Evolutionary conservation across 1,140 invertebrate genomes (phyloP), one percentile per base, ranked within the genome.

Genomic region (Idris sp.): DNA sequence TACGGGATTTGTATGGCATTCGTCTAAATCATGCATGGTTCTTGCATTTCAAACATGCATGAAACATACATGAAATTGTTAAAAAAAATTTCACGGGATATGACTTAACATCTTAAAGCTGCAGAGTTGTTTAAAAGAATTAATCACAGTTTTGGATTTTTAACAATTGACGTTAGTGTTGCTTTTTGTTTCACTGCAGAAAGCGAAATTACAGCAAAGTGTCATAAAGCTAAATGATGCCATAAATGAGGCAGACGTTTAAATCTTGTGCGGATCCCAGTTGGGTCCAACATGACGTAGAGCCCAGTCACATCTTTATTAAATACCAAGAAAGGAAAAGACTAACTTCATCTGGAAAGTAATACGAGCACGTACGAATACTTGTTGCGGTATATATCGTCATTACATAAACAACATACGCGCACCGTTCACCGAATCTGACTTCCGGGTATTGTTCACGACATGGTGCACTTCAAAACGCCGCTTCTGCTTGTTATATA

Each of bases 291-390:
- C 71, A 68, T 61, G 76, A 81, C 78, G 76, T 76, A 76, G 79
- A 83, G 79, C 73, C 67, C 69, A 78, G 76, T 74, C 74, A 76
- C 67, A 83, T 81, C 77, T 82, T 83, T 83, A 83, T 82, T 82
- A 81, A 77, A 78, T 61, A 72, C 67, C 74, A 59, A 71, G 74
- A 76, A 76, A 76, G 74, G 74, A 62, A 76, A 72, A 62, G 67
- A 67, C 46, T 64, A 75, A 68, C 65, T 71, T 67, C 65, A 76
- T 76, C 73, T 65, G 9, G 53, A 76, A 76, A 76, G 73, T 62
- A 76, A 76, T 71, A 67, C 65, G 61, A 62, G 74, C 74, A 76
- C 74, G 74, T 76, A 76, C 74, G 74, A 71, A 76, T 71, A 71
- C 65, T 76, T 76, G 54, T 14, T 65, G 13, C 49, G 43, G 58